Conservation (phyloP, 2,113 vertebrate species). For the Zapus hudsonius region DNA sequence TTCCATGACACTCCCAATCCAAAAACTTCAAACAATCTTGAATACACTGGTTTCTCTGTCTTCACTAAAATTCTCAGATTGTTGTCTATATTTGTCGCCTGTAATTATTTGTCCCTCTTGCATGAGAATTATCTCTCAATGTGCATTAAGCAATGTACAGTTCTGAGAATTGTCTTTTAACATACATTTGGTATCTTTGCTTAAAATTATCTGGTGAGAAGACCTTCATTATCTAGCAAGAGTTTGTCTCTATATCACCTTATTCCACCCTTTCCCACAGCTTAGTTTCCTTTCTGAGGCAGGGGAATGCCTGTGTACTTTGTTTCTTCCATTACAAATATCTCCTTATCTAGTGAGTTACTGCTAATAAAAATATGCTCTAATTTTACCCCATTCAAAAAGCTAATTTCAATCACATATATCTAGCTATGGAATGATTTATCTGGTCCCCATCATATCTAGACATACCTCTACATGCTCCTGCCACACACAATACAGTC, state of each 20-base stretch:
- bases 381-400: neutral
- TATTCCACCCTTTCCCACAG: neutral
- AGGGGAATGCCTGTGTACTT: neutral
- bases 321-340: neutral
- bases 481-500: neutral
- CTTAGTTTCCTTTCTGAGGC: neutral
- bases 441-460: neutral
- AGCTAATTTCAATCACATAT: neutral
- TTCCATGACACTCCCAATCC: neutral
- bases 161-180: neutral
- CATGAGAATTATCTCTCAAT: conserved; percentile 14
- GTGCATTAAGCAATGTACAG: no score
- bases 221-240: neutral
- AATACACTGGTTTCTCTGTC: conserved; percentile 9
- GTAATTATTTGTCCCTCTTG: neutral
- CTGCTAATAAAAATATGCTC: neutral
- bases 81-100: neutral
- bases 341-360: neutral
- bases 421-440: neutral
- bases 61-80: neutral
- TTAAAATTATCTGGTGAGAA: conserved; percentile 4
- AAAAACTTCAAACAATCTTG: neutral
- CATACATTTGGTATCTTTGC: neutral
- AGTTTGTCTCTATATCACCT: neutral
- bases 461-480: neutral